These are phyloP conservation scores for Nephrotoma flavescens DNA, from an alignment of 2,888 invertebrate genomes.

Conservation along the genomic window DNA sequence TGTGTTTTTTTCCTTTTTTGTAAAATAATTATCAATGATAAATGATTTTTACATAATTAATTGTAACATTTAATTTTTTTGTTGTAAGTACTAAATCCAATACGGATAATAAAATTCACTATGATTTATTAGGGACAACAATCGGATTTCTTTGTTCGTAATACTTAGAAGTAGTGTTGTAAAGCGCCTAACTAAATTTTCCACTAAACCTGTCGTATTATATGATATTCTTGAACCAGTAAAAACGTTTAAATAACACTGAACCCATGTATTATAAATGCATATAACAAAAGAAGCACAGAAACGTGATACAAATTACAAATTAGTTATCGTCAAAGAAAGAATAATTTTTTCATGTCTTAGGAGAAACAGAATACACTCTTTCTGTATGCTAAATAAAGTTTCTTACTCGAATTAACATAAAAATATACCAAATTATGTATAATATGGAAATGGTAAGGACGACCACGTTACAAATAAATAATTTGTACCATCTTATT, in stretches of 20 bases:
- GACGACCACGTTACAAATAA: background rate
- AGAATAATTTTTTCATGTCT: background rate
- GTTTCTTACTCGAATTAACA: background rate
- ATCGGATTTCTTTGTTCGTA: too few species aligned
- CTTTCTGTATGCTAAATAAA: background rate
- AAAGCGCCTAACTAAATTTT: too few species aligned
- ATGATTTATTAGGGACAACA: background rate
- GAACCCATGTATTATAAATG: background rate
- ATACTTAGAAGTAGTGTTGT: too few species aligned
- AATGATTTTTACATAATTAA: background rate
- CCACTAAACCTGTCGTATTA: background rate
- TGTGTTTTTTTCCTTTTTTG: background rate
- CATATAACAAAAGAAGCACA: background rate
- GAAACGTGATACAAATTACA: background rate
- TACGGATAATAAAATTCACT: background rate
- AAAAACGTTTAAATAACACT: background rate
- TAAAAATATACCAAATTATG: background rate
- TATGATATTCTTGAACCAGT: background rate
- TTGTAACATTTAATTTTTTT: background rate
- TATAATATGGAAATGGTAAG: background rate
- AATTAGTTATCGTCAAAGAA: background rate
- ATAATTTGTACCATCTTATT: background rate
- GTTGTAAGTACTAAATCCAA: background rate
- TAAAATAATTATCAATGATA: background rate
- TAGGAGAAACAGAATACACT: background rate